A percentile compares a stretch with the other conserved stretches of the same genome.
Evolutionary conservation across 2,113 vertebrate species (phyloP).

Genomic region (Ia io): DNA sequence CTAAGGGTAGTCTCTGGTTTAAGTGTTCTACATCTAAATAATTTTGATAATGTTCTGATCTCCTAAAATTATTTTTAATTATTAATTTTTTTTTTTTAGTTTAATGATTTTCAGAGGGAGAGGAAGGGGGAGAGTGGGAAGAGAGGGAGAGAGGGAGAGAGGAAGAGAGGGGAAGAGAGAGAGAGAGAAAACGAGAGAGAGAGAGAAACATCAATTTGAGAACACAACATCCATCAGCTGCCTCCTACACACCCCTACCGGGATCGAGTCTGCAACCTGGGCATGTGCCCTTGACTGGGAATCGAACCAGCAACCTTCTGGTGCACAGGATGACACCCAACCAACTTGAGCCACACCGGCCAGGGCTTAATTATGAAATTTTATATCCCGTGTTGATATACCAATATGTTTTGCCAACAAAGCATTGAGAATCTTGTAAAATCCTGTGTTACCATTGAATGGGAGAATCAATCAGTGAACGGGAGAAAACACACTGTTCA

Average conservation of each 20-base stretch:
- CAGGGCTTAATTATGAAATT: not conserved
- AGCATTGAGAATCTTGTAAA: not conserved
- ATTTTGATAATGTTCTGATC: not conserved
- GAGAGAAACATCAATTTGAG: no score
- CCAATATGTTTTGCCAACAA: not conserved
- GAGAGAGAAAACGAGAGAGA: no score
- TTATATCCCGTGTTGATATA: not conserved
- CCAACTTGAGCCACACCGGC: no score
- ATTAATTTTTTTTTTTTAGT: not conserved
- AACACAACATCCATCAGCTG: no score
- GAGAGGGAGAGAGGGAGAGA: no score
- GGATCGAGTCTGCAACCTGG: no score
- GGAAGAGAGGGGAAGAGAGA: no score
- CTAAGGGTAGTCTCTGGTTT: not conserved
- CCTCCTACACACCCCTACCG: no score
- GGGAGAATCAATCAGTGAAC: not conserved
- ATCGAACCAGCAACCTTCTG: no score
- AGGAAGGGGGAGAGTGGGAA: no score
- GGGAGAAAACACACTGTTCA: not conserved
- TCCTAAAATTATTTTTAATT: slow-evolving; percentile 12
- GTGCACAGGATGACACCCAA: no score
- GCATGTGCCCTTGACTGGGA: no score
- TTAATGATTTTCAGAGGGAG: not conserved
- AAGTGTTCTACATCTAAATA: not conserved
- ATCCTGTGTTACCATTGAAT: not conserved